phyloP scores from a whole-genome alignment of 2,797 vertebrate species.

The Mormyrus hasselquistii region DNA sequence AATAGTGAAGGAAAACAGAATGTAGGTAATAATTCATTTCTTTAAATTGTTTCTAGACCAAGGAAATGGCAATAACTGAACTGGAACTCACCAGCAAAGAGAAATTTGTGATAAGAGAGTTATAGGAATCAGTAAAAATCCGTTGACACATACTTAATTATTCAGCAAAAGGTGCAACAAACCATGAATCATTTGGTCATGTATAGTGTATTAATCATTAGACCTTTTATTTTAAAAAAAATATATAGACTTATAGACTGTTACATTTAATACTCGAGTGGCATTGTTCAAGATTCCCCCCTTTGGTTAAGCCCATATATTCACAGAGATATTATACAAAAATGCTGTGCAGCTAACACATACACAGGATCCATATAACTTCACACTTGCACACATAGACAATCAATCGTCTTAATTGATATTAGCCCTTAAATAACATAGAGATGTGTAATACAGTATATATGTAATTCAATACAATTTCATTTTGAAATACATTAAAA shows the following conservation, averaged over 20 bases:
- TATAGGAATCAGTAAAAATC: not conserved
- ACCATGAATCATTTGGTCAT: not conserved
- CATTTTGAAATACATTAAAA: not conserved
- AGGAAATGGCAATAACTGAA: not conserved
- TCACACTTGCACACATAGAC: slow-evolving; percentile 19
- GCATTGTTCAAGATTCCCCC: not conserved
- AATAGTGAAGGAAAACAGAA: not conserved
- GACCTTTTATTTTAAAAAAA: not conserved
- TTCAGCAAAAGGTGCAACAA: not conserved
- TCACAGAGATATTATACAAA: not conserved
- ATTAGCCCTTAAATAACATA: not conserved
- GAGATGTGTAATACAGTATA: not conserved
- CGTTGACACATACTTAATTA: not conserved
- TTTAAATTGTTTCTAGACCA: not conserved
- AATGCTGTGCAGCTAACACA: not conserved
- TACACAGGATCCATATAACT: not conserved
- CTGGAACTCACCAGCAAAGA: not conserved
- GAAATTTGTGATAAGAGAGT: not conserved
- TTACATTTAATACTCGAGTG: not conserved
- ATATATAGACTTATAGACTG: slow-evolving; percentile 16
- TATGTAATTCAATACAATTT: not conserved
- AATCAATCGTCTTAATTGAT: not conserved
- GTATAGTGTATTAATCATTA: slow-evolving; percentile 3
- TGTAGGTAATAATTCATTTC: not conserved
- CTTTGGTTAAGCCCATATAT: not conserved